These are phyloP conservation scores for Tenthredo distinguenda DNA, from an alignment of 2,888 invertebrate genomes.

Conservation along the genomic window DNA sequence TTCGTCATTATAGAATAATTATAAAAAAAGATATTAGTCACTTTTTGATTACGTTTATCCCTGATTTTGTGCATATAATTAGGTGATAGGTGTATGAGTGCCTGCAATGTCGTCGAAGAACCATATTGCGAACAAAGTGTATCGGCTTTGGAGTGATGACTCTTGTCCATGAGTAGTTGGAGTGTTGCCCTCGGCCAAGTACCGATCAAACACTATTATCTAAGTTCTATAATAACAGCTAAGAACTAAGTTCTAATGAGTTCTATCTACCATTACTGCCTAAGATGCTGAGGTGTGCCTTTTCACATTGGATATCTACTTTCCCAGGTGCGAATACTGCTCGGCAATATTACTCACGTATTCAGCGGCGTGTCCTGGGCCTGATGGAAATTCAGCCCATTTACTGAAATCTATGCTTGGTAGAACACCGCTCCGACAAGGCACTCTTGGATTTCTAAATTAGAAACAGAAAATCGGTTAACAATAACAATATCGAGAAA, in stretches of 20 bases:
- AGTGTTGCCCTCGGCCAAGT: conserved; percentile 6
- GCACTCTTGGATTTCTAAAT: conserved; percentile 93
- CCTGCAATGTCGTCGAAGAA: conserved; percentile 9
- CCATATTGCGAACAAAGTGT: not conserved
- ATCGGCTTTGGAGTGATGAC: not conserved
- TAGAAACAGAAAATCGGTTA: conserved; percentile 55
- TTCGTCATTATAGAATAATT: conserved; percentile 16
- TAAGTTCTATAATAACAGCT: conserved; percentile 23
- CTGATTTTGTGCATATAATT: conserved; percentile 5
- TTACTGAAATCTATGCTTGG: conserved; percentile 93
- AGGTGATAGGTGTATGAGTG: conserved; percentile 1
- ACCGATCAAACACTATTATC: conserved; percentile 12
- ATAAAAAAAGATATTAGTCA: not conserved
- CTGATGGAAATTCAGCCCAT: conserved; percentile 88
- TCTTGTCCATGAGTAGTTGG: not conserved
- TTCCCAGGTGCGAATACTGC: conserved; percentile 77
- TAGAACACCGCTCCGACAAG: conserved; percentile 92
- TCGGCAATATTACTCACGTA: conserved; percentile 85
- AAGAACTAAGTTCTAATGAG: conserved; percentile 18
- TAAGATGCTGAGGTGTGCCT: conserved; percentile 45
- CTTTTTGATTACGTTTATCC: not conserved
- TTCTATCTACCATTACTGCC: conserved; percentile 32
- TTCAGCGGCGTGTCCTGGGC: conserved; percentile 79
- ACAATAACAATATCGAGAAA: conserved; percentile 40
- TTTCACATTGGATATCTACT: conserved; percentile 60